phyloP scores from a whole-genome alignment of 2,797 vertebrate species.

The Bovichtus diacanthus region DNA sequence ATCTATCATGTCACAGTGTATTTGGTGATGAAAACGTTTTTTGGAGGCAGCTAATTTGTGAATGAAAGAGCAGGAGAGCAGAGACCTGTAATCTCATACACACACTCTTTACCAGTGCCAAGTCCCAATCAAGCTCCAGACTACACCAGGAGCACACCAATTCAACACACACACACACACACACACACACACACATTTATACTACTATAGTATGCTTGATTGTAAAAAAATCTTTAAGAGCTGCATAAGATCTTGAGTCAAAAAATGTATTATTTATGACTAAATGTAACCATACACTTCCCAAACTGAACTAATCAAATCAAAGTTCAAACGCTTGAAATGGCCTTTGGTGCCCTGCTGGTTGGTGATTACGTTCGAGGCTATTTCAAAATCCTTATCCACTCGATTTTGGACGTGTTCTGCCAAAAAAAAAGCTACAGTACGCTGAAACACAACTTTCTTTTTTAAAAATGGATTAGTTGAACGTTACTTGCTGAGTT shows the following conservation, averaged over 20 bases:
- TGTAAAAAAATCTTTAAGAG: background rate
- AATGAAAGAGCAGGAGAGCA: constrained; percentile 59
- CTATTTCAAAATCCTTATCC: background rate
- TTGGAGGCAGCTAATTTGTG: constrained; percentile 61
- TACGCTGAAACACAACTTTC: background rate
- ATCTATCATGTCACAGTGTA: constrained; percentile 21
- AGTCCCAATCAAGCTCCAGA: constrained; percentile 47
- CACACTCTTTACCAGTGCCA: constrained; percentile 46
- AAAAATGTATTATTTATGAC: background rate
- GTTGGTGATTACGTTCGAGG: background rate
- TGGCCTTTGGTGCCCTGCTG: background rate
- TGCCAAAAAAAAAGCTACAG: background rate
- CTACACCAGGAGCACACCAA: constrained; percentile 29
- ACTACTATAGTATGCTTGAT: background rate
- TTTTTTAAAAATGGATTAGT: background rate
- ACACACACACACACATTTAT: background rate
- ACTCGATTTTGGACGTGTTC: background rate
- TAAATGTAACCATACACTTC: background rate
- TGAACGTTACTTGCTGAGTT: background rate
- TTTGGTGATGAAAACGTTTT: constrained; percentile 42
- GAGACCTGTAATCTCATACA: constrained; percentile 66
- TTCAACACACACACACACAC: constrained; percentile 41
- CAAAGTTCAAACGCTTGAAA: background rate
- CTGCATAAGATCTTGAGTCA: background rate
- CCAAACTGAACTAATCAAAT: background rate